A percentile compares a stretch with the other conserved stretches of the same genome.
Conservation (phyloP, 2,113 vertebrate species). For the Synchiropus splendidus region DNA sequence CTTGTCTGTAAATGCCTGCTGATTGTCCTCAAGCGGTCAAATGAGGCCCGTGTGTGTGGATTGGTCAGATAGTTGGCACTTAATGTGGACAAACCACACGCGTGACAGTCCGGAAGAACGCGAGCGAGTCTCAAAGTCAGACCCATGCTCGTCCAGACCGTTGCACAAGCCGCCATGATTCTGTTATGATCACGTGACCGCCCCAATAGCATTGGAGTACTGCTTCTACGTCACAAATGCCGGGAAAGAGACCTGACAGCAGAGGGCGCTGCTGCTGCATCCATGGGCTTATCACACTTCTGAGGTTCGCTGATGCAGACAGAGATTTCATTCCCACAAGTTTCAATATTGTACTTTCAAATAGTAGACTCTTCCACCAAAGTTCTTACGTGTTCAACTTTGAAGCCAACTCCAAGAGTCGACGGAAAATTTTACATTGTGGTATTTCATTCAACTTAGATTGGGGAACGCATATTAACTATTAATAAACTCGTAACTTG, state of each 20-base stretch:
- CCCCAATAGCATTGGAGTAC: constrained; percentile 35
- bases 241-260: constrained; percentile 4
- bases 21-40: constrained; percentile 35
- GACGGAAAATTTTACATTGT: no score
- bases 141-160: constrained; percentile 52
- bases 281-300: neutral
- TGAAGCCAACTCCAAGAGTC: no score
- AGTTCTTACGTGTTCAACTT: no score
- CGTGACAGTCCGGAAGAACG: constrained; percentile 42
- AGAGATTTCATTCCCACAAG: no score
- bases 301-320: no score
- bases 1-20: constrained; percentile 58
- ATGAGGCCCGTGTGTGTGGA: constrained; percentile 6
- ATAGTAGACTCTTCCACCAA: no score
- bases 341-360: no score
- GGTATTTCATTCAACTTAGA: no score
- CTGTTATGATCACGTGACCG: constrained; percentile 59
- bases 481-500: no score
- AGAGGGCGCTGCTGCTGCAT: constrained; percentile 22
- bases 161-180: constrained; percentile 63
- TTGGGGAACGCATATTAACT: no score
- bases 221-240: no score
- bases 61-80: constrained; percentile 11
- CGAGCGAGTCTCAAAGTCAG: constrained; percentile 59
- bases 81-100: constrained; percentile 42